Base-by-base conservation (phyloP, 2,113 vertebrate genomes). In the Turnix velox region DNA sequence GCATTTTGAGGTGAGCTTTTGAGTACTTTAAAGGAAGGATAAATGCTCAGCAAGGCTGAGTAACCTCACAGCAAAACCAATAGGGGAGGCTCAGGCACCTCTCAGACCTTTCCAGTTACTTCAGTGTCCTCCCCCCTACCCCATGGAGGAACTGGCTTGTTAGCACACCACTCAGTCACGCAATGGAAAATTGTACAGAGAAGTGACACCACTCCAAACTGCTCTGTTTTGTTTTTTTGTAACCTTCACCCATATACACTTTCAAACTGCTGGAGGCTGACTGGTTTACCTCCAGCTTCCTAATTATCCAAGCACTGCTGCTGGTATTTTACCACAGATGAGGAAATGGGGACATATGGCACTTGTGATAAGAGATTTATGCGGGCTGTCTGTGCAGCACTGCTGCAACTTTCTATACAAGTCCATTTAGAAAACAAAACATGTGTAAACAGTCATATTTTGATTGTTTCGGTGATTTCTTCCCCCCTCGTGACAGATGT, bases 301-400 rank as follows among this genome's bases (percentile, higher is more conserved):
- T 92, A 92, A 94, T 95, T 66, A 96, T 58, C 12, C 4, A 66
- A 83, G 81, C 6, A 4, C 71, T 10, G 0, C 49, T 7, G 87
- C 88, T 79, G 61, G 86, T 79, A 54, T 85, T 87, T 82, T 23
- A 57, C 81, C 3, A 0, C 92, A 51, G 92, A 76, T 66, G 95
- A 96, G 95, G 95, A 96, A 96, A 95, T 87, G 94, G 85, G 93
- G 95, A 96, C 96, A 96, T 96, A 94, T 96, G 96, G 96, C 95
- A 91, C 63, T 77, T 37, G 92, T 96, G 96, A 96, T 96, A 96
- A 96, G 96, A 65, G 93, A 92, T 91, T 87, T 82, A 89, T 87
- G 94, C 1, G 84, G 82, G 92, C 81, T 91, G 92, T 89, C 96
- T 73, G 71, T 67, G 87, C 81, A 62, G 31, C 62, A 15, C 69